phyloP scores from a whole-genome alignment of 2,888 invertebrate genomes.

The Lamellibrachia columna region DNA sequence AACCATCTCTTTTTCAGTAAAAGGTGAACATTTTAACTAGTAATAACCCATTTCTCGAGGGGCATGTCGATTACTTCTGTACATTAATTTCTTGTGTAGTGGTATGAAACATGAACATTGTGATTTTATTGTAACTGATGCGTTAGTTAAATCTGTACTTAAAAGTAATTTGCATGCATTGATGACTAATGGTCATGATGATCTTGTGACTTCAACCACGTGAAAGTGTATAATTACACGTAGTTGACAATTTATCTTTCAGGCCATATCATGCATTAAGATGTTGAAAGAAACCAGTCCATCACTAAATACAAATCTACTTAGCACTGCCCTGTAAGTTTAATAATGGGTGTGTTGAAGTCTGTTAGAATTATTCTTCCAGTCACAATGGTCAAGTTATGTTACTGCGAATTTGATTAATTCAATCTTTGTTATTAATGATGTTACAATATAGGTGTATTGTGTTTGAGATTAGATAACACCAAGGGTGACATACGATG shows the following conservation, averaged over 20 bases:
- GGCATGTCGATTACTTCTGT: neutral
- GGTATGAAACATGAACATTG: neutral
- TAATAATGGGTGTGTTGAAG: neutral
- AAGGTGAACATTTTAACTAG: neutral
- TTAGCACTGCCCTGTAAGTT: no score
- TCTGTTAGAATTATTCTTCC: neutral
- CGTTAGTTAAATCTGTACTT: neutral
- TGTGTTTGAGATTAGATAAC: neutral
- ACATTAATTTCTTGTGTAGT: neutral
- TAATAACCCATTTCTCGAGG: neutral
- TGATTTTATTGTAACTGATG: neutral
- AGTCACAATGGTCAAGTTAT: neutral
- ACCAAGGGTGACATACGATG: neutral
- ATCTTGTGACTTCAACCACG: neutral
- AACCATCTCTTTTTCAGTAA: neutral
- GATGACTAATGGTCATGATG: neutral
- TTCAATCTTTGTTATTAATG: neutral
- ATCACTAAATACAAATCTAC: no score
- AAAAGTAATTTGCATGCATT: neutral
- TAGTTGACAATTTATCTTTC: neutral
- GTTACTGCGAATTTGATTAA: conserved; percentile 4
- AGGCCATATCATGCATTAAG: neutral
- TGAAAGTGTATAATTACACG: neutral
- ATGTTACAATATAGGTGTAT: neutral
- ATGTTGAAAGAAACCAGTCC: neutral